Base-by-base conservation (phyloP, 2,797 vertebrate species). In the Numenius phaeopus region DNA sequence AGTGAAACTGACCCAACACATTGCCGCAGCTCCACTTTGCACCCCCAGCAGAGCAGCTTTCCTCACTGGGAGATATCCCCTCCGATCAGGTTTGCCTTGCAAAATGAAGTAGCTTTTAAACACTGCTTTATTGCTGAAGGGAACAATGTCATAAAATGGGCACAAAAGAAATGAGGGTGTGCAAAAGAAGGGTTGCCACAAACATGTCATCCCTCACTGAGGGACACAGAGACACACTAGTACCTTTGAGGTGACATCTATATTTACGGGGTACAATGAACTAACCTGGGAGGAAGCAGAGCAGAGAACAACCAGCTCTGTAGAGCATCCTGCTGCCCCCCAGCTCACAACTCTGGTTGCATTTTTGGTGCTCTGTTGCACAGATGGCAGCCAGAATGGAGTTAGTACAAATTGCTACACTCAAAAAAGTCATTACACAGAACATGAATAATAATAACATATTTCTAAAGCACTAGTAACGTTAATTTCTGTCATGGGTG, bases 21-120 rank as follows among this genome's bases (percentile, higher is more conserved):
- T 99, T 0, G 76, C 99, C 2, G 99, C 99, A 0, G 99, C 99
- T 22, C 98, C 99, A 0, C 94, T 99, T 17, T 99, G 99, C 82
- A 99, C 99, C 0, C 99, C 99, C 5, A 99, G 99, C 96, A 98
- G 99, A 67, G 97, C 99, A 3, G 99, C 99, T 6, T 99, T 99
- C 87, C 95, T 99, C 89, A 99, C 99, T 0, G 99, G 99, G 27
- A 98, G 99, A 89, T 99, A 99, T 26, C 98, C 99, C 1, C 22
- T 99, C 10, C 98, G 99, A 81, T 99, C 99, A 97, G 99, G 99
- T 98, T 94, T 93, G 96, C n/a, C 62, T 89, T 81, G 61, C 37
- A 69, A 64, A 90, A 44, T 54, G 44, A 46, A 59, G 7, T 14
- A 49, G 24, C 42, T 37, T 87, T 70, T 70, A 59, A 89, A 46